Percentiles rank a stretch among this genome's conserved stretches.
phyloP scores from a whole-genome alignment of 1,140 invertebrate genomes.

The Brachionus plicatilis region DNA sequence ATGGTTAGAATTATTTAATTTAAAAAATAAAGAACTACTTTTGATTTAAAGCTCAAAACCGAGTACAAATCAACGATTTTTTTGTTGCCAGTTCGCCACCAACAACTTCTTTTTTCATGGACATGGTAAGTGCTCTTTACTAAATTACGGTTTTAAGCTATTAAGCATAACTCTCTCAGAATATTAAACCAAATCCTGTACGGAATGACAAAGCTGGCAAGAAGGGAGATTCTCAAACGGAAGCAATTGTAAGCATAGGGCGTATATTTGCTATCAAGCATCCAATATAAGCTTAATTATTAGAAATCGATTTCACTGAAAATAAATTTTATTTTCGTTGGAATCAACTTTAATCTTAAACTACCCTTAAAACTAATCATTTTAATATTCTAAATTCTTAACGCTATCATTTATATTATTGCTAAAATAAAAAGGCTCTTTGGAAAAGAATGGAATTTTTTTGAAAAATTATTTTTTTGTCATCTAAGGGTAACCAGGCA shows the following conservation, averaged over 20 bases:
- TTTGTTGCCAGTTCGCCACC: conserved; percentile 82
- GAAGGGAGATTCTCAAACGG: not conserved
- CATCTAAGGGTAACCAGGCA: not conserved
- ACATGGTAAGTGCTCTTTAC: conserved; percentile 45
- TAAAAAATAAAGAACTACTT: too few relatives aligned
- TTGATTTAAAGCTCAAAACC: conserved; percentile 58
- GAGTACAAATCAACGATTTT: conserved; percentile 83
- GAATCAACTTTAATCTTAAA: not conserved
- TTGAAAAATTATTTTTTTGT: not conserved
- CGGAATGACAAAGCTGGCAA: not conserved
- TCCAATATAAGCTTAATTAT: not conserved
- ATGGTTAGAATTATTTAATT: conserved; percentile 58
- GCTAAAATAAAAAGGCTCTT: not conserved
- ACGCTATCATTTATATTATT: not conserved
- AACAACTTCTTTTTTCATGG: conserved; percentile 59
- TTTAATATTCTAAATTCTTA: not conserved
- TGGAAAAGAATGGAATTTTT: not conserved
- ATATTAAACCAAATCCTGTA: not conserved
- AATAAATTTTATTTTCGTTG: not conserved
- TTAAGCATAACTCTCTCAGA: not conserved
- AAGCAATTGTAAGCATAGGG: not conserved
- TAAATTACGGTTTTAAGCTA: not conserved
- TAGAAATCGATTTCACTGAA: not conserved
- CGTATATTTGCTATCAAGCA: not conserved
- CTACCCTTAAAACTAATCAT: not conserved